Base-by-base conservation (phyloP, 1,140 invertebrate species). In the Euwallacea similis region DNA sequence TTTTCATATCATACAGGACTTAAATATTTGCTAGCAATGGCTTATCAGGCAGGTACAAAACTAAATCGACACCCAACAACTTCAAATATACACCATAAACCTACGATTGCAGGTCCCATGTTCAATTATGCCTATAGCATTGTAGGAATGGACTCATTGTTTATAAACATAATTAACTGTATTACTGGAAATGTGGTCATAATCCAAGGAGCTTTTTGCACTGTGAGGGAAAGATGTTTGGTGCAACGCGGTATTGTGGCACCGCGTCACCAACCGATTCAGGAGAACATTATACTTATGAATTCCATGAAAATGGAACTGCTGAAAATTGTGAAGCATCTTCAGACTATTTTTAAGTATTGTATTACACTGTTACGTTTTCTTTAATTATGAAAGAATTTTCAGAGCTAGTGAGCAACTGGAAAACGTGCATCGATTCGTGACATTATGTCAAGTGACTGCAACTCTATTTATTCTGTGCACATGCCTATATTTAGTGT, bases 111-210 rank as follows among this genome's bases (percentile, higher is more conserved):
- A 72, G 70, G 71, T 8, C 78, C 79, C 11, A 80, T 79, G 76
- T 76, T 76, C 69, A 77, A 75, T 10, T 79, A 79, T 60, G 76
- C 76, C 2, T 78, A 77, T 43, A 79, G 76, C 46, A 76, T 80
- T 16, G 74, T 79, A 41, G 79, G 78, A 6, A 78, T 79, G 72
- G 79, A 80, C 56, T 76, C 77, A 4, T 50, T 80, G 42, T 79
- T 79, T 66, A 80, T 79, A 77, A 78, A 79, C 62, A 76, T 79
- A 41, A 76, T 80, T 71, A 80, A 80, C 73, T 76, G 75, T 66
- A 71, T 76, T 43, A 75, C 68, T 0, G 72, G 68, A 8, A 77
- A 79, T 68, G 63, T 80, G 46, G 44, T 47, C 7, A 75, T 80
- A n/a, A 71, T 80, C 9, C 74, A 78, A 67, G 78, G 79, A 16